Evolutionary conservation across 2,888 invertebrate species (phyloP).

Genomic region (Luperina nickerlii): DNA sequence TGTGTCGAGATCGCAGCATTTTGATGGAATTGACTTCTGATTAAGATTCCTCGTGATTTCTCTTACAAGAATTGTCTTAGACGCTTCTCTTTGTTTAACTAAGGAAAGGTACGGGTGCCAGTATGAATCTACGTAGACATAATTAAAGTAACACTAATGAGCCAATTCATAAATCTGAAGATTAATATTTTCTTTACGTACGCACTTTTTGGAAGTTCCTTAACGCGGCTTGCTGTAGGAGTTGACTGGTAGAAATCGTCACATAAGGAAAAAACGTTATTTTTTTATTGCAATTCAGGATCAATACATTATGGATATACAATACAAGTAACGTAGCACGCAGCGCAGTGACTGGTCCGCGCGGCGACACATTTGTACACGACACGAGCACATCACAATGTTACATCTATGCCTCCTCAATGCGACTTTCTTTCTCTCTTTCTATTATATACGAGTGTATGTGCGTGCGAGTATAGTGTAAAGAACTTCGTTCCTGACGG

Average conservation of each 20-base stretch:
- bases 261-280: constrained; percentile 5
- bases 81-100: neutral
- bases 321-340: constrained; percentile 65
- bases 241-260: neutral
- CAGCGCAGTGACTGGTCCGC: constrained; percentile 67
- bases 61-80: neutral
- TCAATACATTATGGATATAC: constrained; percentile 72
- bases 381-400: constrained; percentile 67
- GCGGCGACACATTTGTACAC: constrained; percentile 69
- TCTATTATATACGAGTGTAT: neutral
- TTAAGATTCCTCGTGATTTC: constrained; percentile 33
- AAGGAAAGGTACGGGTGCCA: neutral
- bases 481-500: neutral
- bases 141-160: neutral
- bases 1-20: constrained; percentile 43
- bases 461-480: neutral
- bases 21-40: constrained; percentile 53
- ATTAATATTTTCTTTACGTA: neutral
- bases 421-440: neutral
- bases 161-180: too few relatives aligned
- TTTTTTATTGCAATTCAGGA: constrained; percentile 82
- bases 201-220: neutral
- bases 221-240: neutral
- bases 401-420: constrained; percentile 13
- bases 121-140: neutral